Evolutionary conservation across 2,888 invertebrate species (phyloP).

Genomic region (Apodemia mormo): DNA sequence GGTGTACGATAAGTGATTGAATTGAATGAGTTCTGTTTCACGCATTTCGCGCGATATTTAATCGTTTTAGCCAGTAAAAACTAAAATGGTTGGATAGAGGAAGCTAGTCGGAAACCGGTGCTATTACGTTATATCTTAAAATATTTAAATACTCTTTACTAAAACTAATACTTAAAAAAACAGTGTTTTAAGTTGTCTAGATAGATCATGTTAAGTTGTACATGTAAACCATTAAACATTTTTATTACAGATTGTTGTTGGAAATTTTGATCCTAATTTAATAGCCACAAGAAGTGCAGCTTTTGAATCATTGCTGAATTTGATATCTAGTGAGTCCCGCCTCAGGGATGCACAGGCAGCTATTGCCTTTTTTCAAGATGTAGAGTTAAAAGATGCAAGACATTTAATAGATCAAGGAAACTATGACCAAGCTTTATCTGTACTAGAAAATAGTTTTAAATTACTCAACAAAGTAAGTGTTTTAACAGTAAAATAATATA

Average conservation of each 20-base stretch:
- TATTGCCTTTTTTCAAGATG: slow-evolving; percentile 84
- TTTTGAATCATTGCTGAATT: slow-evolving; percentile 83
- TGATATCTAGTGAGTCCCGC: slow-evolving; percentile 78
- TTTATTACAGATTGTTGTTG: slow-evolving; percentile 79
- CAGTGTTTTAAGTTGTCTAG: too few relatives aligned
- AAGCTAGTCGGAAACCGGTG: too few relatives aligned
- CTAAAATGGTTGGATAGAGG: too few relatives aligned
- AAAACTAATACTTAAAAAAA: too few relatives aligned
- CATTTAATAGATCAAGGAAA: slow-evolving; percentile 80
- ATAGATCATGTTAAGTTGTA: not conserved
- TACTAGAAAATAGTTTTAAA: slow-evolving; percentile 53
- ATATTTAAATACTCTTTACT: too few relatives aligned
- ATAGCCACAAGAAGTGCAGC: slow-evolving; percentile 84
- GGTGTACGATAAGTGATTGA: too few relatives aligned
- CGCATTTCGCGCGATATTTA: too few relatives aligned
- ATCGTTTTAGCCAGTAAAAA: too few relatives aligned
- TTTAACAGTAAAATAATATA: too few relatives aligned
- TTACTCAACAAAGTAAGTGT: too few relatives aligned
- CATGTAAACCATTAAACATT: slow-evolving; percentile 33
- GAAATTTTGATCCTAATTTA: slow-evolving; percentile 86
- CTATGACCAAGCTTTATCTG: slow-evolving; percentile 83
- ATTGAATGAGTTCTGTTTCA: too few relatives aligned
- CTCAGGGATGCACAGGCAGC: slow-evolving; percentile 82
- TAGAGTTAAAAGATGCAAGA: slow-evolving; percentile 83
- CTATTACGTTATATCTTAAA: too few relatives aligned